phyloP scores from a whole-genome alignment of 2,888 invertebrate species.

The Augochlorella aurata region DNA sequence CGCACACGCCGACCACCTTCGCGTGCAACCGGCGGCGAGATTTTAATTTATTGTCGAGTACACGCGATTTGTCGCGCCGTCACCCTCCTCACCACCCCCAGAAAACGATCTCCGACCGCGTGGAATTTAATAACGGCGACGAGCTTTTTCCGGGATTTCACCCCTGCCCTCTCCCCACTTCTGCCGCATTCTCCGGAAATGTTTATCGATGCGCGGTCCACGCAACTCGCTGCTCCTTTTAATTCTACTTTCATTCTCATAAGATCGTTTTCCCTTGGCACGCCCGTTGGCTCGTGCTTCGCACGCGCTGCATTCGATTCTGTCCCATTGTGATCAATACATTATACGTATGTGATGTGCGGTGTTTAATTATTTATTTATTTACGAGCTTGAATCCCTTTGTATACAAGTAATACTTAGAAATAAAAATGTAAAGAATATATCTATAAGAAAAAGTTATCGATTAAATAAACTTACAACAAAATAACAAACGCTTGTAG shows the following conservation, averaged over 20 bases:
- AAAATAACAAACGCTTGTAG: no score
- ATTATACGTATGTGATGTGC: no score
- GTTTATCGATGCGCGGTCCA: constrained; percentile 11
- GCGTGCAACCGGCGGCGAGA: neutral
- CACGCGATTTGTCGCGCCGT: neutral
- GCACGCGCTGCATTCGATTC: no score
- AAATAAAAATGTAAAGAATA: no score
- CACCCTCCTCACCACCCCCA: neutral
- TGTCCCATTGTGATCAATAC: no score
- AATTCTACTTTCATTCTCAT: neutral
- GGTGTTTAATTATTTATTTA: no score
- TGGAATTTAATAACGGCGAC: constrained; percentile 32
- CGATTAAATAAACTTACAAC: no score
- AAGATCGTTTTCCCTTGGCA: neutral
- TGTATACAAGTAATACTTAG: no score
- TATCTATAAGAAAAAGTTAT: no score
- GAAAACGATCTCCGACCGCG: neutral
- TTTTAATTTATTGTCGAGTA: constrained; percentile 20
- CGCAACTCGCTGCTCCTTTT: neutral
- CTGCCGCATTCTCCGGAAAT: neutral
- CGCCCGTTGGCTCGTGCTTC: no score
- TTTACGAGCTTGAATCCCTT: no score
- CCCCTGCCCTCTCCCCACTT: neutral
- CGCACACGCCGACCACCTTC: neutral
- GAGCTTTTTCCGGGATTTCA: constrained; percentile 18